A percentile compares a stretch with the other conserved stretches of the same genome.
phyloP scores from a whole-genome alignment of 2,888 invertebrate genomes.

The Mantis religiosa region DNA sequence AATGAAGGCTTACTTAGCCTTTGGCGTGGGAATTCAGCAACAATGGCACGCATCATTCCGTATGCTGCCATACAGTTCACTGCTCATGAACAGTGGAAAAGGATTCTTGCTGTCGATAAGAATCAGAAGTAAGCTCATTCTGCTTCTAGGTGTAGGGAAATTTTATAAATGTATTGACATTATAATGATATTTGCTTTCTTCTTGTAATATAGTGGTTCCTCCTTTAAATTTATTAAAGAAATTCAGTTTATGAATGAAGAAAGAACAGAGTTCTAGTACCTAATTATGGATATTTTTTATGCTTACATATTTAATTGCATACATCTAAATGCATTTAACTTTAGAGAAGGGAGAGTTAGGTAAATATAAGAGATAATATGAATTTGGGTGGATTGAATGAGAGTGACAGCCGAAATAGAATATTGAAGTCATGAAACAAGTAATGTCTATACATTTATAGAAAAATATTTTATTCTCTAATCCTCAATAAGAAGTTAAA shows the following conservation, averaged over 20 bases:
- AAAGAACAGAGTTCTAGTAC: background rate
- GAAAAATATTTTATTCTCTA: too few species aligned
- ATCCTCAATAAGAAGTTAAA: too few species aligned
- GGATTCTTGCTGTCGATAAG: slow-evolving; percentile 58
- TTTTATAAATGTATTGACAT: background rate
- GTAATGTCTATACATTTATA: too few species aligned
- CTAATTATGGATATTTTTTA: too few species aligned
- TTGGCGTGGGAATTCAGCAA: slow-evolving; percentile 98
- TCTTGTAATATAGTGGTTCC: background rate
- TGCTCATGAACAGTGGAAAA: slow-evolving; percentile 96
- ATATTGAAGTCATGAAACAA: too few species aligned
- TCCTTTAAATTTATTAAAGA: background rate
- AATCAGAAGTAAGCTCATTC: slow-evolving; percentile 21
- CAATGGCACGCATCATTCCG: slow-evolving; percentile 94
- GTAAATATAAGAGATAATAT: too few species aligned
- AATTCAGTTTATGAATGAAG: background rate
- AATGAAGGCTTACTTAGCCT: slow-evolving; percentile 78
- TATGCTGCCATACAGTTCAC: slow-evolving; percentile 98
- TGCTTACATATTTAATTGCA: too few species aligned
- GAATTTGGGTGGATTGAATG: too few species aligned
- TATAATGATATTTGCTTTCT: slow-evolving; percentile 27
- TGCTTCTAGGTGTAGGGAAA: background rate
- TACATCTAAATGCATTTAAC: too few species aligned
- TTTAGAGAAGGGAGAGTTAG: too few species aligned
- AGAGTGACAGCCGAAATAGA: too few species aligned